These are phyloP conservation scores for Hiodon tergisus DNA, from an alignment of 2,113 vertebrate species.

Conservation along the genomic window DNA sequence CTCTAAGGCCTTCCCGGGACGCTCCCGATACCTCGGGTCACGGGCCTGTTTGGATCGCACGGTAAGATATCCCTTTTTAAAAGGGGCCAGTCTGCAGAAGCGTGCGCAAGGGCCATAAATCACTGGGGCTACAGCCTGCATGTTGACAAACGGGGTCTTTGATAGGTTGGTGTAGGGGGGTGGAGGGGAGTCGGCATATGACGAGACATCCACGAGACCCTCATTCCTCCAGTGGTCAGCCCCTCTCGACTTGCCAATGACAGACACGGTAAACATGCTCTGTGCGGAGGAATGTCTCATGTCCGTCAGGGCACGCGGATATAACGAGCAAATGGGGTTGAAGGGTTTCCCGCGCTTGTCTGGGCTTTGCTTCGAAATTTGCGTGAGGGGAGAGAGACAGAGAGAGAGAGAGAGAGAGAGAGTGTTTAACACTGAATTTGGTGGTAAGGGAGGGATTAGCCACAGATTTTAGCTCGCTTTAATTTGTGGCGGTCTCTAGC, in stretches of 20 bases:
- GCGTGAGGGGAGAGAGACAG: not conserved
- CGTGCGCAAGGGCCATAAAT: not conserved
- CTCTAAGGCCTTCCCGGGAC: not conserved
- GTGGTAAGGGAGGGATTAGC: no score
- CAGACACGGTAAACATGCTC: not conserved
- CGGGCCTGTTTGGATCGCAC: not conserved
- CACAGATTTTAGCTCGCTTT: no score
- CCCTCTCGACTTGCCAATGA: not conserved
- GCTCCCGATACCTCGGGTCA: not conserved
- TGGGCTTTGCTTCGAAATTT: slow-evolving; percentile 7
- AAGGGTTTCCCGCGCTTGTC: no score
- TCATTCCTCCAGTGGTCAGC: not conserved
- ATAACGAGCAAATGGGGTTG: no score
- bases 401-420: not conserved
- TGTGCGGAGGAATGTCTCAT: not conserved
- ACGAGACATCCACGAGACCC: not conserved
- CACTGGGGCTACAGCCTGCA: not conserved
- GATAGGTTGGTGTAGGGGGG: not conserved
- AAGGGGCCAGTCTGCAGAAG: not conserved
- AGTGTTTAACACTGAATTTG: no score
- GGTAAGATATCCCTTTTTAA: not conserved
- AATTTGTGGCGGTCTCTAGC: no score
- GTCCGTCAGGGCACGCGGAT: not conserved
- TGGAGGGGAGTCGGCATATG: not conserved
- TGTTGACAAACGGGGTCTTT: not conserved